Evolutionary conservation across 2,888 invertebrate species (phyloP), one percentile per base, ranked within the genome.

Genomic region (Hemicrepidius hirtus): DNA sequence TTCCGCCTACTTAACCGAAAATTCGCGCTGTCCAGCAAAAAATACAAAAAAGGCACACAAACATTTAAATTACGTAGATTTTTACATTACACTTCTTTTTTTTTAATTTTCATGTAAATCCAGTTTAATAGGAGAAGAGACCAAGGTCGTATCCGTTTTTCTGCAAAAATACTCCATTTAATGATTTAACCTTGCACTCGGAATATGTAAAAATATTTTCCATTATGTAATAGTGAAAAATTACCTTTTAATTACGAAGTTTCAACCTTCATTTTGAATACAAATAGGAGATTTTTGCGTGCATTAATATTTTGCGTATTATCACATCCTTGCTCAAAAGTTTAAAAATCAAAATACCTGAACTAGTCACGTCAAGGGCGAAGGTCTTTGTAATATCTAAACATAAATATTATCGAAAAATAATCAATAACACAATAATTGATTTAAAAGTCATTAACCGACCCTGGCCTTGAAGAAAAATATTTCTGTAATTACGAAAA

Each of bases 401-500:
- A 32, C 32, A 13, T 13, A 40, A 32, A 5, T 13, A 13, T 3
- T 40, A 40, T 13, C 40, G 13, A 40, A 40, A 40, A 40, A 40
- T 40, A 40, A 40, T 13, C 40, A 40, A 40, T 3, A 32, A 32
- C 9, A n/a, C n/a, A n/a, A n/a, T n/a, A n/a, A n/a, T 13, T 46
- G 16, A 46, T 16, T 46, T 46, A 18, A 16, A 18, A 64, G 64
- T 37, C 57, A 12, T 57, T 57, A 57, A 57, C 57, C 57, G 57
- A 12, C 57, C 57, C 10, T 57, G 57, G 57, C 57, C 37, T 57
- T 57, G 37, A 20, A 1, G n/a, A n/a, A 13, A 53, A 9, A 32
- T 53, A 57, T 37, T 57, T 57, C 37, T 37, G 57, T 40, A 57
- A 57, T 57, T 57, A 40, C 37, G n/a, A 57, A 57, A 57, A 37